phyloP scores from a whole-genome alignment of 2,113 vertebrate species.

The Promerops cafer region DNA sequence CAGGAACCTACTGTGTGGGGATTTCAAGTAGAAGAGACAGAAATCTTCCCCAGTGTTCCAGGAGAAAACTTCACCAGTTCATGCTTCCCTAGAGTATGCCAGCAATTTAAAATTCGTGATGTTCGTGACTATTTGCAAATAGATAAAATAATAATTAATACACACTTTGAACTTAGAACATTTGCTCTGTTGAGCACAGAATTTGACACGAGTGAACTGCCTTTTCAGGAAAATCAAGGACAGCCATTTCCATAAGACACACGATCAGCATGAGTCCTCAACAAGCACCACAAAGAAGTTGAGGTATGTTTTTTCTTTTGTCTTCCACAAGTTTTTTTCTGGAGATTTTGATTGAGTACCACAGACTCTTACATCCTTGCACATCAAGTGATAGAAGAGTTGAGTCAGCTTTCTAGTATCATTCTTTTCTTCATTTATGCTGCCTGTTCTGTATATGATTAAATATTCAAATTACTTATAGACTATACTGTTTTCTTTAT shows the following conservation, averaged over 20 bases:
- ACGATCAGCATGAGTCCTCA: fast-evolving
- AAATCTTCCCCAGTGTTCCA: background rate
- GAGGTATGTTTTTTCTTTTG: background rate
- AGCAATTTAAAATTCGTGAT: background rate
- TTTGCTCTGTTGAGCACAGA: background rate
- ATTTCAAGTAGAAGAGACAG: background rate
- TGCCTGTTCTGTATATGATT: background rate
- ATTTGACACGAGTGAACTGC: background rate
- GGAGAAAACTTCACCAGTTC: background rate
- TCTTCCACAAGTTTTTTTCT: background rate
- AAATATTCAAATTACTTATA: background rate
- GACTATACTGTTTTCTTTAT: background rate
- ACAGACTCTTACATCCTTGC: background rate
- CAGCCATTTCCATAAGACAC: background rate
- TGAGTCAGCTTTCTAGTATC: background rate
- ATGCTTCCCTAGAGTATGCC: background rate
- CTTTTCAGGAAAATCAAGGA: background rate
- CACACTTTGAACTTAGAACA: background rate
- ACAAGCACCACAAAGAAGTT: background rate
- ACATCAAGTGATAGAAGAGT: background rate
- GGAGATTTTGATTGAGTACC: background rate
- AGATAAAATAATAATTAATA: background rate
- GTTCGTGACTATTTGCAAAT: background rate
- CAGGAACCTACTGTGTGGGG: background rate
- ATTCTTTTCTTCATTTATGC: background rate